Evolutionary conservation across 2,797 vertebrate species (phyloP).

Genomic region (Bufotes viridis): DNA sequence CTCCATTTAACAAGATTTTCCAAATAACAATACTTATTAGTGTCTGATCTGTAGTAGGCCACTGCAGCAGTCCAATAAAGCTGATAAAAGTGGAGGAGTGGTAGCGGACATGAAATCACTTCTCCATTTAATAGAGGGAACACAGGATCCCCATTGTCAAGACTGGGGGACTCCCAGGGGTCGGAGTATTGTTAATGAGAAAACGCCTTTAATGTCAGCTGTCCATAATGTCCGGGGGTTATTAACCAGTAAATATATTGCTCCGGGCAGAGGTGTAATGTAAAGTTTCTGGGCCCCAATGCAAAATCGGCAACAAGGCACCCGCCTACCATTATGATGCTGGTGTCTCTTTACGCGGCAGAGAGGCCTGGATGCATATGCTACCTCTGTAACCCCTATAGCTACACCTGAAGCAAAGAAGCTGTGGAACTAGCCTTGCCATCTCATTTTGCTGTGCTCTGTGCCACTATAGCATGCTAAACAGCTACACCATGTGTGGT

Average conservation of each 20-base stretch:
- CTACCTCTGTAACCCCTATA: background rate
- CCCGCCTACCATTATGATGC: background rate
- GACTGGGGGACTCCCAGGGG: no score
- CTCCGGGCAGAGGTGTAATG: background rate
- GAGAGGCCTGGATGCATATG: background rate
- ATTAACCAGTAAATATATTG: background rate
- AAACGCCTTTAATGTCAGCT: background rate
- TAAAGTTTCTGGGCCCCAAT: background rate
- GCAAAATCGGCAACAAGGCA: no score
- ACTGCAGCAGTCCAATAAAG: no score
- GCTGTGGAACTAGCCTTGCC: background rate
- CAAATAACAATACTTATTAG: no score
- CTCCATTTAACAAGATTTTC: no score
- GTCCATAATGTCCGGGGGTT: no score
- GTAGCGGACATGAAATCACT: no score
- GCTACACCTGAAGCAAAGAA: background rate
- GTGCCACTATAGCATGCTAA: background rate
- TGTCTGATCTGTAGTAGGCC: no score
- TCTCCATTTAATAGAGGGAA: no score
- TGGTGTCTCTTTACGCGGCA: background rate
- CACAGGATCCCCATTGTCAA: no score
- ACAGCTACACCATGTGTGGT: background rate
- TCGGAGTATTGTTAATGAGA: no score
- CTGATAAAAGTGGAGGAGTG: no score
- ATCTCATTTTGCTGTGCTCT: background rate